These are phyloP conservation scores for Lycocorax pyrrhopterus DNA, from an alignment of 2,113 vertebrate species.

Conservation along the genomic window DNA sequence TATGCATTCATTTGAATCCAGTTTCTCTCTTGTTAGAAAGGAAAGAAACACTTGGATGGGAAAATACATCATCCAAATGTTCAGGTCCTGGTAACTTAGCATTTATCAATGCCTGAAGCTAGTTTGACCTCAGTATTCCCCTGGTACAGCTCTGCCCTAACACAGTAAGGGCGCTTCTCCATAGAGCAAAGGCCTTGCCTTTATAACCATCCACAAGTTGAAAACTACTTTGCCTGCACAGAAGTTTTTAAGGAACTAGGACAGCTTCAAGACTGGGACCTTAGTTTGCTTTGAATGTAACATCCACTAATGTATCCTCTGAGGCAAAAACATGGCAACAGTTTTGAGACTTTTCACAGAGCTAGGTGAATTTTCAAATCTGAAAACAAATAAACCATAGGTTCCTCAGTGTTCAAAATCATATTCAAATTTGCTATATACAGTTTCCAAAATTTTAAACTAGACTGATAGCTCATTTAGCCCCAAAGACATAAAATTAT, in stretches of 20 bases:
- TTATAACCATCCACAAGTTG: not conserved
- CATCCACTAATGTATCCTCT: accelerated
- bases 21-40: not conserved
- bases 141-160: not conserved
- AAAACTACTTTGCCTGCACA: not conserved
- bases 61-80: slow-evolving; percentile 10
- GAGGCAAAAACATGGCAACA: not conserved
- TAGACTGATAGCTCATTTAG: not conserved
- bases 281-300: not conserved
- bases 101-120: slow-evolving; percentile 43
- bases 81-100: slow-evolving; percentile 39
- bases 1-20: slow-evolving; percentile 26
- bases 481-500: not conserved
- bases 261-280: not conserved
- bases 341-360: not conserved
- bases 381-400: not conserved
- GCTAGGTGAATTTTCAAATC: not conserved
- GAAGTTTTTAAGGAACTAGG: not conserved
- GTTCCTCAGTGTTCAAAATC: not conserved
- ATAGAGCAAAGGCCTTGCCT: not conserved
- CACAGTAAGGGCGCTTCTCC: not conserved
- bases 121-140: slow-evolving; percentile 2
- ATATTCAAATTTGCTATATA: not conserved
- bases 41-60: slow-evolving; percentile 22
- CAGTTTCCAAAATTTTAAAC: not conserved